These are phyloP conservation scores for Bemisia tabaci DNA, from an alignment of 1,140 invertebrate genomes.

Conservation along the genomic window DNA sequence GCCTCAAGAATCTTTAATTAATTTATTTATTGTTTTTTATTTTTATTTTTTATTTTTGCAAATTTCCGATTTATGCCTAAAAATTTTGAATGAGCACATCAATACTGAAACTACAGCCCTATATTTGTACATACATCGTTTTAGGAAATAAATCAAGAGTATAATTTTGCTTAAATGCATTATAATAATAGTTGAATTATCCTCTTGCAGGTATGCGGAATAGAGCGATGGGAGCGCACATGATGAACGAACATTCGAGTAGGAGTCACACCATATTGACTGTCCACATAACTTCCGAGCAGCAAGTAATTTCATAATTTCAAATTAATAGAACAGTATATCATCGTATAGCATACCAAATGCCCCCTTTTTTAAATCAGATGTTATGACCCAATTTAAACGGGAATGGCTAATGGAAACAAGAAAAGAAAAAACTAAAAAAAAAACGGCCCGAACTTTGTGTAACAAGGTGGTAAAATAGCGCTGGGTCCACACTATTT, in stretches of 20 bases:
- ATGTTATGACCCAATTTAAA: too few relatives aligned
- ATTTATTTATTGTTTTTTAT: too few relatives aligned
- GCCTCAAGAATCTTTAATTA: too few relatives aligned
- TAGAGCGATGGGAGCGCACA: slow-evolving; percentile 70
- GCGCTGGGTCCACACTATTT: too few relatives aligned
- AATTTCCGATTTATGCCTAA: background rate
- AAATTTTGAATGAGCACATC: background rate
- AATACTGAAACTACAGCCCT: background rate
- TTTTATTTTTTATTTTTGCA: too few relatives aligned
- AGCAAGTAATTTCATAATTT: slow-evolving; percentile 41
- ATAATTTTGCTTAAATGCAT: too few relatives aligned
- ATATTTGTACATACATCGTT: background rate
- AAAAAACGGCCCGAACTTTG: too few relatives aligned
- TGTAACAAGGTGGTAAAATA: too few relatives aligned
- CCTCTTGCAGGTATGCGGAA: slow-evolving; percentile 71
- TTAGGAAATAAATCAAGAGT: slow-evolving; percentile 8
- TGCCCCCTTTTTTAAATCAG: too few relatives aligned
- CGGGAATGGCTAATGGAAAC: too few relatives aligned
- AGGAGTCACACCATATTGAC: slow-evolving; percentile 91
- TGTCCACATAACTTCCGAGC: slow-evolving; percentile 58
- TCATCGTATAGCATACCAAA: background rate
- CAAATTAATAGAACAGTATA: background rate
- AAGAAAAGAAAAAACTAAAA: too few relatives aligned
- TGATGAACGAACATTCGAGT: slow-evolving; percentile 93
- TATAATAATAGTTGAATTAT: too few relatives aligned